These are phyloP conservation scores for Lepidocyrtinus sp. DNA, from an alignment of 2,888 invertebrate species.

Conservation along the genomic window DNA sequence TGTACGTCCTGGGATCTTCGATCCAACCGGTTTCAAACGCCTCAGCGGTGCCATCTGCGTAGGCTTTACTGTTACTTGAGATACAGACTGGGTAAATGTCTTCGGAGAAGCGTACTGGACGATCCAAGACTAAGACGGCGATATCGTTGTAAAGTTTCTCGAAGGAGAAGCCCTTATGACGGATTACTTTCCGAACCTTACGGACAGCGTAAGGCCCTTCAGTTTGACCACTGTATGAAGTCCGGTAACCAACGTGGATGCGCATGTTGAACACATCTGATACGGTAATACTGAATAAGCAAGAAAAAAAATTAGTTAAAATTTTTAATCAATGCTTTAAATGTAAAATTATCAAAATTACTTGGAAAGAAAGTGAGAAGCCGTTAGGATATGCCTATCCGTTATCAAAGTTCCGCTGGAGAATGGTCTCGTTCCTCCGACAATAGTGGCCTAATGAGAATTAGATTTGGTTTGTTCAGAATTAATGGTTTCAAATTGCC, in stretches of 20 bases:
- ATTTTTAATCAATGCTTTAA: not conserved
- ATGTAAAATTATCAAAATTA: conserved; percentile 25
- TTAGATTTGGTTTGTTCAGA: too few relatives aligned
- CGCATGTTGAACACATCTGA: conserved; percentile 63
- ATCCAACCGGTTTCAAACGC: conserved; percentile 73
- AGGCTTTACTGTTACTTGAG: conserved; percentile 76
- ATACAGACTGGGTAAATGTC: conserved; percentile 85
- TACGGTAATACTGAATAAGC: conserved; percentile 58
- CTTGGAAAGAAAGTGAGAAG: conserved; percentile 59
- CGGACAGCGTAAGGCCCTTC: conserved; percentile 62
- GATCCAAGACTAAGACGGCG: conserved; percentile 84
- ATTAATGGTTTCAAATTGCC: too few relatives aligned
- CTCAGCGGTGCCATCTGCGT: conserved; percentile 82
- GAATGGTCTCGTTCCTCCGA: conserved; percentile 60
- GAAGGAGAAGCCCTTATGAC: conserved; percentile 62
- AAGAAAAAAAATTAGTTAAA: too few relatives aligned
- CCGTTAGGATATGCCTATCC: conserved; percentile 54
- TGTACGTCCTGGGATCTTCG: conserved; percentile 57
- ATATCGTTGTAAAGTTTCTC: conserved; percentile 81
- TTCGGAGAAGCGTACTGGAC: conserved; percentile 82
- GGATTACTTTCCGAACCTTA: conserved; percentile 61
- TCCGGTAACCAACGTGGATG: conserved; percentile 59
- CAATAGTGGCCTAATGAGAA: conserved; percentile 55
- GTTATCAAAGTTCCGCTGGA: conserved; percentile 55
- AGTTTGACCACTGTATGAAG: conserved; percentile 53